These are phyloP conservation scores for Diglossa cyanea DNA, from an alignment of 2,797 vertebrate species.

Conservation along the genomic window DNA sequence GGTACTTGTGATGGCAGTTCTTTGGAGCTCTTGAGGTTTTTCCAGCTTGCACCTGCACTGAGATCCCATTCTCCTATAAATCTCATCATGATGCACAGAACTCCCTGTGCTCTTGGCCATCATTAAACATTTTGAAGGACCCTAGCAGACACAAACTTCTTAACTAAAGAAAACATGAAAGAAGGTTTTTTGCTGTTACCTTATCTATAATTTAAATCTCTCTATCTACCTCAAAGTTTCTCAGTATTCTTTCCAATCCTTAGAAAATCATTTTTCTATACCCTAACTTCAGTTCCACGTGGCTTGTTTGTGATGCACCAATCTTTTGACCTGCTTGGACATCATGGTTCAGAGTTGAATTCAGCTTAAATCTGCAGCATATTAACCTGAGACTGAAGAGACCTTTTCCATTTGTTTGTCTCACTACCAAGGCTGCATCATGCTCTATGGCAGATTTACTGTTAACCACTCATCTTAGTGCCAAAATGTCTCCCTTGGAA, in stretches of 20 bases:
- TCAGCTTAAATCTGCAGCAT: not conserved
- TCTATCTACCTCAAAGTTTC: not conserved
- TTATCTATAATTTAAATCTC: not conserved
- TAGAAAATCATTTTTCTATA: not conserved
- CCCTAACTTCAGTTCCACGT: not conserved
- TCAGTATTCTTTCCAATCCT: not conserved
- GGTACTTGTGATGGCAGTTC: rapidly evolving
- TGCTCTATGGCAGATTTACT: not conserved
- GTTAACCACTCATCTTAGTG: not conserved
- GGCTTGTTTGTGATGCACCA: not conserved
- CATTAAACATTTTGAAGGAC: not conserved
- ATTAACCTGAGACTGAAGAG: not conserved
- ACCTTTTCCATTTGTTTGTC: not conserved
- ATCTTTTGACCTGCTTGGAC: not conserved
- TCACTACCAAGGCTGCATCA: not conserved
- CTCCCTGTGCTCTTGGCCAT: not conserved
- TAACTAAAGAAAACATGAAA: not conserved
- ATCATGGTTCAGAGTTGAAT: not conserved
- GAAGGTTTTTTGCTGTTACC: not conserved
- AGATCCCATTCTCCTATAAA: not conserved
- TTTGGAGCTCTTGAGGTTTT: not conserved
- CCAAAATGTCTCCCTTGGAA: not conserved
- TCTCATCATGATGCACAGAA: not conserved
- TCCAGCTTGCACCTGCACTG: not conserved
- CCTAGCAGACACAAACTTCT: not conserved